phyloP scores from a whole-genome alignment of 1,140 invertebrate genomes.

The Lepeophtheirus salmonis region DNA sequence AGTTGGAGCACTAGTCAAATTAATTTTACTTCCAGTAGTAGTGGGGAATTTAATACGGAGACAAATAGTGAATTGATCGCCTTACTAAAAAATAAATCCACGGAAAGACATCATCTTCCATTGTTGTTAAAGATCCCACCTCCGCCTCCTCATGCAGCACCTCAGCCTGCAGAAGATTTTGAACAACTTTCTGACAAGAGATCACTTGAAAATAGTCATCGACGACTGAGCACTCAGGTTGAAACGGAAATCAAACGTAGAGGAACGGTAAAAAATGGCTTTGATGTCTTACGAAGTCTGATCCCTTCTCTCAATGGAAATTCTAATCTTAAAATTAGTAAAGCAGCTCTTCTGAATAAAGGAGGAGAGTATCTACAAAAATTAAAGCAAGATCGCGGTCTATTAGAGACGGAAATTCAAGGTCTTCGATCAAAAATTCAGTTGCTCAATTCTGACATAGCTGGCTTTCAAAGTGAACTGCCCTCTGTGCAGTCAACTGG shows the following conservation, averaged over 20 bases:
- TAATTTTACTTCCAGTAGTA: neutral
- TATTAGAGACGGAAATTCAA: constrained; percentile 76
- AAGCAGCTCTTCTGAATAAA: constrained; percentile 90
- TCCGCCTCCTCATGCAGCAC: constrained; percentile 20
- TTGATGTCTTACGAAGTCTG: constrained; percentile 78
- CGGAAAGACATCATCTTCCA: neutral
- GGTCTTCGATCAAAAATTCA: constrained; percentile 65
- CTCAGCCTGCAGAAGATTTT: constrained; percentile 14
- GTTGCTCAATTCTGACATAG: constrained; percentile 64
- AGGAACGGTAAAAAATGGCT: constrained; percentile 92
- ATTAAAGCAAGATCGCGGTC: constrained; percentile 58
- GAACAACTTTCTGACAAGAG: neutral
- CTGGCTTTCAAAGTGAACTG: constrained; percentile 2
- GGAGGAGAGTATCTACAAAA: constrained; percentile 77
- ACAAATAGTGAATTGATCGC: too few relatives aligned
- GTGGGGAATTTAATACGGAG: too few relatives aligned
- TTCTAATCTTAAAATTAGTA: constrained; percentile 70
- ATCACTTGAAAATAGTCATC: neutral
- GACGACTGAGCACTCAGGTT: too few relatives aligned
- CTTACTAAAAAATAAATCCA: too few relatives aligned
- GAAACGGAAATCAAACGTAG: too few relatives aligned
- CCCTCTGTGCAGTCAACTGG: neutral
- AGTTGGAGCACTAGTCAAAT: neutral
- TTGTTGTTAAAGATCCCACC: neutral
- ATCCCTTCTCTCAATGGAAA: constrained; percentile 71